Base-by-base conservation (phyloP, 2,113 vertebrate genomes). In the Progne subis region DNA sequence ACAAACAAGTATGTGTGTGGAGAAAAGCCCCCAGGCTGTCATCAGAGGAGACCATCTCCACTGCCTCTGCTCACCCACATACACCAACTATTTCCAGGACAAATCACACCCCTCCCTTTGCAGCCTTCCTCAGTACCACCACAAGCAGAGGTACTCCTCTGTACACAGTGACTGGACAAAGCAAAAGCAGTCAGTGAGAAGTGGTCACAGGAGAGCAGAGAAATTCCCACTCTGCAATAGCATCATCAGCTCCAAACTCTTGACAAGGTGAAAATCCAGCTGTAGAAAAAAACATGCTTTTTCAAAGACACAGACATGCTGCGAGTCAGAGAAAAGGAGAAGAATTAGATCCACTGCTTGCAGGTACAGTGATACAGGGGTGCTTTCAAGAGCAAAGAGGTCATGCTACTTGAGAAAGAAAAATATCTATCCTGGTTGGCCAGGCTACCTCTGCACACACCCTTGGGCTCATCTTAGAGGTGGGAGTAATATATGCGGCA, bases 101-200 rank as follows among this genome's bases (percentile, higher is more conserved):
- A 89, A 86, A 70, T n/a, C 37, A 26, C 50, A 82, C 8, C 67
- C 50, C 67, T 49, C 41, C 37, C 59, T 82, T 56, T 64, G 53
- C 55, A 86, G 61, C 68, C 20, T 65, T 90, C 59, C 63, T 65
- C 1, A 0, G 41, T 71, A 50, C 17, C 49, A 69, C 18, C 46
- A 43, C 31, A 74, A 60, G 57, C 71, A 90, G 75, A 93, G 57
- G 31, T 60, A 76, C 49, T 32, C 28, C 71, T 61, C 57, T 31
- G 25, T 37, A 69, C 50, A 65, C 18, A 31, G 46, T 21, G 43
- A 47, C 47, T 59, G 65, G 52, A 53, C 60, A 92, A 82, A 89
- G 77, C 46, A 74, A 95, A 94, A 91, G 78, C 12, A 11, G 68
- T 59, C 72, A 92, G 56, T 59, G n/a, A 92, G 41, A 79, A 91